Evolutionary conservation across 2,888 invertebrate genomes (phyloP).

Genomic region (Theodoxus fluviatilis): DNA sequence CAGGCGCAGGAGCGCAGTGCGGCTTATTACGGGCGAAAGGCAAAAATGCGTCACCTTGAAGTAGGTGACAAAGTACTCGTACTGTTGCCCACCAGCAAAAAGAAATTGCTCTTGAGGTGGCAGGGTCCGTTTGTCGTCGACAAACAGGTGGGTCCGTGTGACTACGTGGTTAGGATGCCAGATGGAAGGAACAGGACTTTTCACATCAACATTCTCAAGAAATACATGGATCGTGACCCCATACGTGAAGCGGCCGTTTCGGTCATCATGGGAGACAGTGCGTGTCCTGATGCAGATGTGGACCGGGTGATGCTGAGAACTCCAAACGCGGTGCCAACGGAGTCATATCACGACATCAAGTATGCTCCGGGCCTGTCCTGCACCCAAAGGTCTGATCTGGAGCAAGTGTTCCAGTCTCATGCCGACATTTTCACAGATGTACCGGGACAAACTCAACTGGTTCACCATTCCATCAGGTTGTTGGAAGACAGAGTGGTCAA

Average conservation of each 20-base stretch:
- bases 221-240: slow-evolving; percentile 5
- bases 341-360: background rate
- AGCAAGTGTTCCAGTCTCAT: background rate
- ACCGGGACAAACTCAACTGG: background rate
- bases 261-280: background rate
- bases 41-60: slow-evolving; percentile 27
- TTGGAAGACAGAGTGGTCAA: too few species aligned
- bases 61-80: slow-evolving; percentile 35
- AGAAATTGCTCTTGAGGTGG: slow-evolving; percentile 38
- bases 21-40: slow-evolving; percentile 32
- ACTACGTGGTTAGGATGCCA: slow-evolving; percentile 32
- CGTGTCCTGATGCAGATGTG: too few species aligned
- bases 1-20: slow-evolving; percentile 27
- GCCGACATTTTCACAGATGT: slow-evolving; percentile 1
- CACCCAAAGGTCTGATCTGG: background rate
- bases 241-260: background rate
- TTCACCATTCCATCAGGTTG: background rate
- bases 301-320: too few species aligned
- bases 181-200: slow-evolving; percentile 25
- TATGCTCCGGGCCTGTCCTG: background rate
- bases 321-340: background rate
- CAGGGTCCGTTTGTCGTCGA: slow-evolving; percentile 32
- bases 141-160: slow-evolving; percentile 23
- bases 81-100: slow-evolving; percentile 36
- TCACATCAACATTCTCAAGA: slow-evolving; percentile 18